phyloP scores from a whole-genome alignment of 2,888 invertebrate species.

The Stegana nigrithorax region DNA sequence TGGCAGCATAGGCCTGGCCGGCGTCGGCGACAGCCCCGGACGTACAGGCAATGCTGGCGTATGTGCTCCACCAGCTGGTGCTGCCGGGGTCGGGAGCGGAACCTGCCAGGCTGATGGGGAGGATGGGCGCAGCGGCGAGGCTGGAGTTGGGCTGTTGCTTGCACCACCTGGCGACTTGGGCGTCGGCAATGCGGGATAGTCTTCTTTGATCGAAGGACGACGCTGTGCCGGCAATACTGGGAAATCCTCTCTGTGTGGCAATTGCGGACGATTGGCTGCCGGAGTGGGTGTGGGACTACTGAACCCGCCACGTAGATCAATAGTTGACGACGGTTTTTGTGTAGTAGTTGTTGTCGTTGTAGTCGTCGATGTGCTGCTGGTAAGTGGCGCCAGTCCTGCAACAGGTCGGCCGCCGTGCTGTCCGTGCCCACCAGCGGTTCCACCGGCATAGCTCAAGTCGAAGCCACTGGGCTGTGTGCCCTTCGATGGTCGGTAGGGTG shows the following conservation, averaged over 20 bases:
- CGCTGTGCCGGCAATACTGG: slow-evolving; percentile 55
- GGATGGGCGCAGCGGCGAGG: slow-evolving; percentile 27
- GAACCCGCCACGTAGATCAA: slow-evolving; percentile 47
- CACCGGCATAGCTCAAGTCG: slow-evolving; percentile 62
- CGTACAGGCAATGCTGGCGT: background rate
- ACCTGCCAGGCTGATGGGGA: slow-evolving; percentile 49
- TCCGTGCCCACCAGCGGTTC: slow-evolving; percentile 26
- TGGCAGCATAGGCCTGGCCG: background rate
- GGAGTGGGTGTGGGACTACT: slow-evolving; percentile 35
- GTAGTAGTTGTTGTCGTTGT: slow-evolving; percentile 46
- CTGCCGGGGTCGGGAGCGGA: slow-evolving; percentile 46
- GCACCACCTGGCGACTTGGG: slow-evolving; percentile 42
- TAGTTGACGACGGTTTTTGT: slow-evolving; percentile 29
- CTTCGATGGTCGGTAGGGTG: slow-evolving; percentile 54
- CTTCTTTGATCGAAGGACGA: slow-evolving; percentile 50
- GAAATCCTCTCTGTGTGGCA: slow-evolving; percentile 55
- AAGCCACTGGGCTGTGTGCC: slow-evolving; percentile 62
- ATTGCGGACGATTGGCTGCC: slow-evolving; percentile 40
- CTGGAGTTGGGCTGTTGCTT: slow-evolving; percentile 28
- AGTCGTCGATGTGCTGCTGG: slow-evolving; percentile 34
- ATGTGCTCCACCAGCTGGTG: slow-evolving; percentile 20
- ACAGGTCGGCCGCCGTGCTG: slow-evolving; percentile 42
- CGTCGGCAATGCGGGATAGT: slow-evolving; percentile 58
- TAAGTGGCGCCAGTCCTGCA: slow-evolving; percentile 49
- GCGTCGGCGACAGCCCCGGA: too few relatives aligned